Evolutionary conservation across 2,113 vertebrate species (phyloP).

Genomic region (Caranx ignobilis): DNA sequence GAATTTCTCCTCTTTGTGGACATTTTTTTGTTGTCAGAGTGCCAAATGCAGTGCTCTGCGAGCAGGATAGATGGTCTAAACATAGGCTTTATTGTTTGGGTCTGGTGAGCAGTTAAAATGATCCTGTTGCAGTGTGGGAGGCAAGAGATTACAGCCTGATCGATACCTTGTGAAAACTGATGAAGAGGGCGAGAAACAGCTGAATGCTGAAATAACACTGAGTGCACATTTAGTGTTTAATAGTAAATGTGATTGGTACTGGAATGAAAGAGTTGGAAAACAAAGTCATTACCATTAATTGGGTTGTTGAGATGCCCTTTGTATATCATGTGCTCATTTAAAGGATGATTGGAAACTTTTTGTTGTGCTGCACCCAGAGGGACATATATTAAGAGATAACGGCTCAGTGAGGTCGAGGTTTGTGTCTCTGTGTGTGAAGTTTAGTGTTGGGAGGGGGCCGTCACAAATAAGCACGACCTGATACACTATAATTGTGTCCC

Average conservation of each 20-base stretch:
- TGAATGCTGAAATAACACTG: conserved; percentile 16
- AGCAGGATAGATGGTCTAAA: conserved; percentile 35
- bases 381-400: conserved; percentile 18
- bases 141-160: conserved; percentile 37
- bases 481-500: conserved; percentile 5
- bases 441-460: background rate
- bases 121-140: conserved; percentile 29
- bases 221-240: conserved; percentile 28
- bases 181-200: conserved; percentile 29
- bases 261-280: conserved; percentile 8
- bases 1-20: conserved; percentile 54
- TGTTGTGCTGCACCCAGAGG: conserved; percentile 12
- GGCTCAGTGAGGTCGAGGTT: background rate
- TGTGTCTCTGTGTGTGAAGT: background rate
- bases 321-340: conserved; percentile 5
- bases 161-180: conserved; percentile 47
- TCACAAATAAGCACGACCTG: background rate
- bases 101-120: conserved; percentile 43
- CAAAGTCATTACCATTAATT: conserved; percentile 20
- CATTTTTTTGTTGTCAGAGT: conserved; percentile 7
- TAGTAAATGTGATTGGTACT: conserved; percentile 23
- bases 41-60: conserved; percentile 28
- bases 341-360: background rate
- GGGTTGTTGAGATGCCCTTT: background rate
- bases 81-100: conserved; percentile 42